Base-by-base conservation (phyloP, 37 sponge, comb jelly and placozoan genomes). In the Halichondria panicea region DNA sequence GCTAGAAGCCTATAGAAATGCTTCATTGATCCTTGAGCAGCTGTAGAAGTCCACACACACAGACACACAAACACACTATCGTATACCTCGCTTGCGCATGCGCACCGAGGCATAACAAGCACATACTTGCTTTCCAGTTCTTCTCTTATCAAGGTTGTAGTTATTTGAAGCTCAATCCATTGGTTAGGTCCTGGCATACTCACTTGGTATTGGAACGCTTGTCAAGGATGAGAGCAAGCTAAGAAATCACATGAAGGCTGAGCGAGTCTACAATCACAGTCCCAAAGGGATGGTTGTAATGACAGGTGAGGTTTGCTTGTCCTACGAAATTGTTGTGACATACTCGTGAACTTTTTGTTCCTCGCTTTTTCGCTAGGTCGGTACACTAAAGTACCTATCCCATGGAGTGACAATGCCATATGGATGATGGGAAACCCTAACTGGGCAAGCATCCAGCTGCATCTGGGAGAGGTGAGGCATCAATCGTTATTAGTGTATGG, bases 351-450 rank as follows among this genome's bases (percentile, higher is more conserved):
- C 13, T 60, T 13, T 32, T 60, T 3, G 4, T 28, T 6, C 3
- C 4, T 56, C 8, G 3, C 5, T 3, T 28, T 56, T 3, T 56
- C 2, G 3, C n/a, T n/a, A n/a, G n/a, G n/a, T n/a, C n/a, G n/a
- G n/a, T n/a, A n/a, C n/a, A n/a, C n/a, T n/a, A n/a, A n/a, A n/a
- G n/a, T n/a, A n/a, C n/a, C n/a, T n/a, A n/a, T n/a, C n/a, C 56
- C 56, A 27, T n/a, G 25, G 22, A 55, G 25, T 6, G 56, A 55
- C 56, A 68, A 68, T 40, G 40, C 68, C 11, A 39, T 68, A 39
- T 68, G 68, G 68, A 41, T 41, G 11, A 37, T 68, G 68, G 68
- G 42, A 35, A 68, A 68, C 30, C 68, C 68, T 0, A 68, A 68
- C 68, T 68, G 68, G 68, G 68, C 43, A 0, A 41, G 43, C 40